phyloP scores from a whole-genome alignment of 64 coral and sea anemone genomes.

The Actinia equina region DNA sequence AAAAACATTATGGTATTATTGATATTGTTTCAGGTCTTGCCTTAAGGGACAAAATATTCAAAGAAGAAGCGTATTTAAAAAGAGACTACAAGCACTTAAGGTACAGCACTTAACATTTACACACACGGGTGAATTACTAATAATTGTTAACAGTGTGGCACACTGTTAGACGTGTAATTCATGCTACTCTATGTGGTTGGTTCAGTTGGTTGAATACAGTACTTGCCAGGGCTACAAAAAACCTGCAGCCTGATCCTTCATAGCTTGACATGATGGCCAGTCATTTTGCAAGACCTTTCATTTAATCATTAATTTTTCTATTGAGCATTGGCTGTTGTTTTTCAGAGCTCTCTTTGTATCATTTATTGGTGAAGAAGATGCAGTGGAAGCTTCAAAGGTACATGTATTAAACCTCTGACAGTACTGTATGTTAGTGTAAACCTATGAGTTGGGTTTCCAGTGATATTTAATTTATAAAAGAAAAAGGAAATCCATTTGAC shows the following conservation, averaged over 20 bases:
- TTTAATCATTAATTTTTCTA: not conserved
- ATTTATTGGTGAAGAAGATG: slow-evolving; percentile 19
- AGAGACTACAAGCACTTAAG: slow-evolving; percentile 79
- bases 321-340: not conserved
- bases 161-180: no score
- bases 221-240: no score
- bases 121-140: no score
- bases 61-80: slow-evolving; percentile 64
- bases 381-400: slow-evolving; percentile 4
- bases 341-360: not conserved
- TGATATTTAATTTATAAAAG: no score
- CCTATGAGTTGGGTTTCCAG: not conserved
- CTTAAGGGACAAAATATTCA: slow-evolving; percentile 89
- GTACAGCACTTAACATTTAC: slow-evolving; percentile 9
- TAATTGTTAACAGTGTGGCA: no score
- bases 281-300: not conserved
- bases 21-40: slow-evolving; percentile 53
- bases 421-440: not conserved
- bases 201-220: no score
- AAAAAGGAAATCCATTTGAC: no score
- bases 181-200: no score
- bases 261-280: not conserved
- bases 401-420: no score
- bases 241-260: no score
- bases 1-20: no score